These are phyloP conservation scores for Drosophila fulvimacula DNA, from an alignment of 2,888 invertebrate genomes.

Conservation along the genomic window DNA sequence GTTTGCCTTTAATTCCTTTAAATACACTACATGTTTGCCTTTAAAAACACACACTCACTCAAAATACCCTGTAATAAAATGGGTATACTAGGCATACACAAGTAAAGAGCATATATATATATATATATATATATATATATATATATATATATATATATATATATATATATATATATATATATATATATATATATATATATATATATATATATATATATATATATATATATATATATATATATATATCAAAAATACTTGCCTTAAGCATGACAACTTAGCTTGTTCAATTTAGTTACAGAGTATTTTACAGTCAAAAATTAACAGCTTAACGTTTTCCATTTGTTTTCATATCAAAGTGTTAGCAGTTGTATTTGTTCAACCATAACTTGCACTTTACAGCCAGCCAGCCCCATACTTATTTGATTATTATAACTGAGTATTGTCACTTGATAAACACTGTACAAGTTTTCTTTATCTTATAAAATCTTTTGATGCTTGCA, in stretches of 20 bases:
- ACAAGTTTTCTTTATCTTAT: background rate
- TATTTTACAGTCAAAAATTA: background rate
- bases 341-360: constrained; percentile 18
- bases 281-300: background rate
- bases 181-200: no score
- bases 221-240: background rate
- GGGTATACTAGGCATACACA: background rate
- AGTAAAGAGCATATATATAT: no score
- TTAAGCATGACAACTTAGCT: no score
- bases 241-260: background rate
- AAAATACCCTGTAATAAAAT: constrained; percentile 8
- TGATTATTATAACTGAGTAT: background rate
- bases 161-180: no score
- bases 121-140: no score
- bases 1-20: constrained; percentile 61
- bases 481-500: background rate
- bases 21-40: constrained; percentile 50
- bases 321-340: no score
- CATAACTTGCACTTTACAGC: background rate
- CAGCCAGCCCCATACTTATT: background rate
- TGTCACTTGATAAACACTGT: background rate
- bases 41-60: constrained; percentile 11
- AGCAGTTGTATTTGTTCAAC: constrained; percentile 23
- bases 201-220: no score
- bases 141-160: no score